Evolutionary conservation across 23 tunicate species (phyloP).

Genomic region (Clavelina lepadiformis): DNA sequence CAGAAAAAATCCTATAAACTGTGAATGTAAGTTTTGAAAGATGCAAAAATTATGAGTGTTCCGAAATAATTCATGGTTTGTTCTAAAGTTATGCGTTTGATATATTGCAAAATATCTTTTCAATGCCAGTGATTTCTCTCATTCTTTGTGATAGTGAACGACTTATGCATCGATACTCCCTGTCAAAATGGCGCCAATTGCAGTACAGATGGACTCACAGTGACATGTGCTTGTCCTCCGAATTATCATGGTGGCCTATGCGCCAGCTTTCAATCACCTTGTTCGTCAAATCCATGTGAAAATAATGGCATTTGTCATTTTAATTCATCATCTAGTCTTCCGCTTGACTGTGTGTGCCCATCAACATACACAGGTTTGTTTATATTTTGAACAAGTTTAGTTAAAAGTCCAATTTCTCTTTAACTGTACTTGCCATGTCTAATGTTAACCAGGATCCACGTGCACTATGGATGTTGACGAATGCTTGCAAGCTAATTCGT

Average conservation of each 20-base stretch:
- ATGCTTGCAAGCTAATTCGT: slow-evolving; percentile 7
- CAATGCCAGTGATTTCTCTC: too few relatives aligned
- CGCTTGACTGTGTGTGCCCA: background rate
- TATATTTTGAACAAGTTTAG: too few relatives aligned
- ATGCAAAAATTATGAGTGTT: too few relatives aligned
- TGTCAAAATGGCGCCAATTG: slow-evolving; percentile 18
- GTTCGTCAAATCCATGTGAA: slow-evolving; percentile 1
- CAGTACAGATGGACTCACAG: background rate
- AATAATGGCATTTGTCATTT: slow-evolving; percentile 3
- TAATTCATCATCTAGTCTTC: too few relatives aligned
- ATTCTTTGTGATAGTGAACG: slow-evolving; percentile 1
- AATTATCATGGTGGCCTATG: slow-evolving; percentile 1
- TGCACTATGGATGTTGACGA: slow-evolving; percentile 27
- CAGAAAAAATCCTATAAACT: too few relatives aligned
- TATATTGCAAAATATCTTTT: too few relatives aligned
- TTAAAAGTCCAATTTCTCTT: too few relatives aligned
- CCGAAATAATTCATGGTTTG: too few relatives aligned
- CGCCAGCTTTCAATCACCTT: background rate
- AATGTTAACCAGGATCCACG: too few relatives aligned
- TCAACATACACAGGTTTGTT: background rate
- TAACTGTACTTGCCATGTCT: too few relatives aligned
- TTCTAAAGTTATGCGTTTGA: too few relatives aligned
- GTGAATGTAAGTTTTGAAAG: too few relatives aligned
- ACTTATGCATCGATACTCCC: slow-evolving; percentile 3
- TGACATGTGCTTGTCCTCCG: slow-evolving; percentile 1